These are phyloP conservation scores for Drosophila nikananu DNA, from an alignment of 1,140 invertebrate species.

Conservation along the genomic window DNA sequence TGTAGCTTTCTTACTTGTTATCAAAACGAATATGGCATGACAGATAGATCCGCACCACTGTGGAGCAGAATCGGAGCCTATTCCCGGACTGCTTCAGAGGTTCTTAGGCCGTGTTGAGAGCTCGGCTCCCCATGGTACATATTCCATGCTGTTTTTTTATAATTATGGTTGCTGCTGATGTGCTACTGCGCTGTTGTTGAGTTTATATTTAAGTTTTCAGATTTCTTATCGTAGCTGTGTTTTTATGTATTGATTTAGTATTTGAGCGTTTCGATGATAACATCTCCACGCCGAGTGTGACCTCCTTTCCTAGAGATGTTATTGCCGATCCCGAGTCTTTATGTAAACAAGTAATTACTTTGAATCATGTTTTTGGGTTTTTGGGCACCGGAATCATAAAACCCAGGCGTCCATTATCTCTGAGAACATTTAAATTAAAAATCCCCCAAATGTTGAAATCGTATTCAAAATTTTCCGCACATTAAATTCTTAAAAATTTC, in stretches of 20 bases:
- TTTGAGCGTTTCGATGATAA: constrained; percentile 83
- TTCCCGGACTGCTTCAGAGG: constrained; percentile 44
- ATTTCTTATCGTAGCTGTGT: constrained; percentile 79
- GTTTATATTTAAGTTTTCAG: constrained; percentile 84
- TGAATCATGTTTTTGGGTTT: constrained; percentile 12
- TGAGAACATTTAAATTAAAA: constrained; percentile 6
- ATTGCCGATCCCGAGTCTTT: constrained; percentile 36
- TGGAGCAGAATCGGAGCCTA: constrained; percentile 20
- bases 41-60: constrained; percentile 47
- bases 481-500: background rate
- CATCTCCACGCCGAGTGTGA: constrained; percentile 82
- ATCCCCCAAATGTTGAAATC: background rate
- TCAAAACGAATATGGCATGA: constrained; percentile 7
- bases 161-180: constrained; percentile 63
- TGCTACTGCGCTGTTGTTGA: constrained; percentile 63
- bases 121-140: constrained; percentile 55
- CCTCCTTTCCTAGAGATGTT: constrained; percentile 76
- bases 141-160: constrained; percentile 73
- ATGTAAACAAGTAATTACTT: constrained; percentile 47
- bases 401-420: constrained; percentile 16
- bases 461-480: background rate
- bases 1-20: no score
- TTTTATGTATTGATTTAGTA: constrained; percentile 85
- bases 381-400: constrained; percentile 6
- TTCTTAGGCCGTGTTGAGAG: constrained; percentile 55